These are phyloP conservation scores for Lasioglossum lativentre DNA, from an alignment of 2,888 invertebrate species.

Conservation along the genomic window DNA sequence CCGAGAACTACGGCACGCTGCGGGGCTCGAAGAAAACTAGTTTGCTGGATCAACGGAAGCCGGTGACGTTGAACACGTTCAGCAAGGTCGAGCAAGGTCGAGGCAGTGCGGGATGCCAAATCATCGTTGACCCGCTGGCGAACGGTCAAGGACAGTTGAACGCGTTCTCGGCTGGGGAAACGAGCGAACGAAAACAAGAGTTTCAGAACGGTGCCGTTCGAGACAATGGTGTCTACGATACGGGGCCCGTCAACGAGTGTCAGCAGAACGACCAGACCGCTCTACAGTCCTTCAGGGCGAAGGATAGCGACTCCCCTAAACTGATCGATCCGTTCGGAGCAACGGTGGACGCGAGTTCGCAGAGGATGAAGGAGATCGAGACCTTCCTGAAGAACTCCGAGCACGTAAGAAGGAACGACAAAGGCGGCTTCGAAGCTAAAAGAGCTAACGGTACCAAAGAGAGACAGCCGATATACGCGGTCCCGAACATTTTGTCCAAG, in stretches of 20 bases:
- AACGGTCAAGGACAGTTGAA: slow-evolving; percentile 42
- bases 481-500: slow-evolving; percentile 69
- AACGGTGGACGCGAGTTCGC: neutral
- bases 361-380: slow-evolving; percentile 9
- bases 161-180: slow-evolving; percentile 20
- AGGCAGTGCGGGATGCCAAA: neutral
- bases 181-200: slow-evolving; percentile 32
- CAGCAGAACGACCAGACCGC: slow-evolving; percentile 12
- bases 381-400: neutral
- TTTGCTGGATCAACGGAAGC: slow-evolving; percentile 41
- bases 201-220: slow-evolving; percentile 6
- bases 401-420: neutral
- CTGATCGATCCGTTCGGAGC: neutral
- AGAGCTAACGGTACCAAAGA: slow-evolving; percentile 41
- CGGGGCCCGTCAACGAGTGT: slow-evolving; percentile 62
- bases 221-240: slow-evolving; percentile 72
- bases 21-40: slow-evolving; percentile 58
- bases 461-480: slow-evolving; percentile 78
- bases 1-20: slow-evolving; percentile 80
- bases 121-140: slow-evolving; percentile 15
- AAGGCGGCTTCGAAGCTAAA: neutral
- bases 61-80: slow-evolving; percentile 77
- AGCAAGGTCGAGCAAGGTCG: slow-evolving; percentile 59
- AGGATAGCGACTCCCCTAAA: neutral
- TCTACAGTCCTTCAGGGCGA: slow-evolving; percentile 30